These are phyloP conservation scores for Tyrophagus putrescentiae DNA, from an alignment of 1,140 invertebrate genomes.

Conservation along the genomic window DNA sequence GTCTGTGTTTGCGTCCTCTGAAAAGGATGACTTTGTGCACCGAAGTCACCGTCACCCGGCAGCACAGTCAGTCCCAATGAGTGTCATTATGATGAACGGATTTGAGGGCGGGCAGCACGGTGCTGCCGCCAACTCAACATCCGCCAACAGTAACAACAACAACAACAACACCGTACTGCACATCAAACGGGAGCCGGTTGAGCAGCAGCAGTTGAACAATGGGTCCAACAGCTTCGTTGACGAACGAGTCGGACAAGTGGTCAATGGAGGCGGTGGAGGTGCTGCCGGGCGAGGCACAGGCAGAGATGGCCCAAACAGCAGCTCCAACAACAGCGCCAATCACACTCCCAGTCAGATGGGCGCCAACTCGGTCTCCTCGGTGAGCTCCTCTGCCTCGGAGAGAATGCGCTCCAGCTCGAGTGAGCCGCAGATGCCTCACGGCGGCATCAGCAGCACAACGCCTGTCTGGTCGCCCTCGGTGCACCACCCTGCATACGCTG, in stretches of 20 bases:
- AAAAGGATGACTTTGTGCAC: neutral
- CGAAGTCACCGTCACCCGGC: neutral
- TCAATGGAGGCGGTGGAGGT: too few relatives aligned
- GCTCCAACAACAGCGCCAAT: neutral
- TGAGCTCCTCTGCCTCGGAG: slow-evolving; percentile 2
- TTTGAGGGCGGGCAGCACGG: slow-evolving; percentile 7
- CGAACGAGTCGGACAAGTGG: too few relatives aligned
- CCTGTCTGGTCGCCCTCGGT: slow-evolving; percentile 6
- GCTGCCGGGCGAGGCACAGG: too few relatives aligned
- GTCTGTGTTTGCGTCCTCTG: neutral
- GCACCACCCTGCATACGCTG: slow-evolving; percentile 2
- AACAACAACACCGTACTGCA: neutral
- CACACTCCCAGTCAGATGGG: neutral
- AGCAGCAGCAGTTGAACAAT: too few relatives aligned
- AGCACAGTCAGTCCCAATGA: slow-evolving; percentile 9
- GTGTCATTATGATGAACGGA: slow-evolving; percentile 19
- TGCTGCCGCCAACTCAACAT: neutral
- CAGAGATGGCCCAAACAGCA: neutral
- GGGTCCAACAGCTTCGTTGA: too few relatives aligned
- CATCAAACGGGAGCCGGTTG: neutral
- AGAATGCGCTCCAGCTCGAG: slow-evolving; percentile 13
- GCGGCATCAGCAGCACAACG: slow-evolving; percentile 8
- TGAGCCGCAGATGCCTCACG: neutral
- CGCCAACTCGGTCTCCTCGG: slow-evolving; percentile 5
- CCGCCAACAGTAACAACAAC: neutral